Evolutionary conservation across 2,888 invertebrate species (phyloP), one percentile per base, ranked within the genome.

Genomic region (Acleris literana): DNA sequence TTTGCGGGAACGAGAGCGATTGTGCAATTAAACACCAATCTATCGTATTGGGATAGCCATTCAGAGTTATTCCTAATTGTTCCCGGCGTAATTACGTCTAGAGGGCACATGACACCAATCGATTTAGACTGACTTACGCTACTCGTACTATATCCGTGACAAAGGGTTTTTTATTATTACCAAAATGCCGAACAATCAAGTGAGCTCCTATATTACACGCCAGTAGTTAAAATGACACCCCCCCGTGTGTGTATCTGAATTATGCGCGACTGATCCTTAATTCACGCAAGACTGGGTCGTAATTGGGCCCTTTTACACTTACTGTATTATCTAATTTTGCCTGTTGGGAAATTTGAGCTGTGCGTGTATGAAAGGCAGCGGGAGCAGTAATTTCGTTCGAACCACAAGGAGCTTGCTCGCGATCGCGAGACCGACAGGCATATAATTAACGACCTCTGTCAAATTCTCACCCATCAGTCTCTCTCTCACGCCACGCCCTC

Each of bases 401-500:
- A 77, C 84, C 83, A 75, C 83, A 81, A 82, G 78, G 75, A 81
- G 73, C 72, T 70, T 68, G 67, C 63, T 69, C 70, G 69, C 78
- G 76, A 81, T 84, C 78, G 53, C 68, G 77, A 76, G 75, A 79
- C 76, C 80, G 81, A 81, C 81, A 81, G 80, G 79, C 80, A 82
- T 84, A 85, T 87, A 88, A 90, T 90, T 90, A 90, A 88, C 87
- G 83, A 78, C 82, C 82, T 77, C 85, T 85, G 87, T 88, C 89
- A 86, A 84, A 88, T 86, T 85, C 88, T 87, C 86, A 84, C 84
- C 85, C 82, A 83, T 87, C 80, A 80, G 57, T 57, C 72, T 83
- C 79, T 70, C 73, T 69, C 64, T 63, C 68, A 65, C 69, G 66
- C 73, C 74, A 75, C 74, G 74, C 74, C 74, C 70, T 71, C 74